Conservation (phyloP, 2,797 vertebrate genomes). For the Podarcis siculus region DNA sequence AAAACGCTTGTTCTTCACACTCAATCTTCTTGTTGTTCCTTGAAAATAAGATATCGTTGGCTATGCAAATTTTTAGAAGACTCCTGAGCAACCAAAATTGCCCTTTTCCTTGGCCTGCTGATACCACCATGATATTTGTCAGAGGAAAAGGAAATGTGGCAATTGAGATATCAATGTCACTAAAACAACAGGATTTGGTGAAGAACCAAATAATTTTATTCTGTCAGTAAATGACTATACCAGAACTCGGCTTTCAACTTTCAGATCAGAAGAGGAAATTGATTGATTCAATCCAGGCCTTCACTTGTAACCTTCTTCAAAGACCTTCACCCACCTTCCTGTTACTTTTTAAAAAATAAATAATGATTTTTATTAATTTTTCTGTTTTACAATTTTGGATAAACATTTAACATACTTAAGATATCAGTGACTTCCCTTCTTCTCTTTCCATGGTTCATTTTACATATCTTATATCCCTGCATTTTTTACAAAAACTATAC, state of each 20-base stretch:
- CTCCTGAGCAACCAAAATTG: conserved; percentile 39
- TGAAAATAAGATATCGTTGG: conserved; percentile 45
- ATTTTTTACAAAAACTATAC: no score
- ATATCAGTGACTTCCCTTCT: no score
- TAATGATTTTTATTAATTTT: no score
- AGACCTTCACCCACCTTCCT: no score
- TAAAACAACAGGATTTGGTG: background rate
- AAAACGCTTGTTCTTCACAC: conserved; percentile 48
- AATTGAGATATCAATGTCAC: conserved; percentile 42
- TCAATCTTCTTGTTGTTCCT: conserved; percentile 52
- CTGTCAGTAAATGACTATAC: background rate
- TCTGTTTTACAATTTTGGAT: no score
- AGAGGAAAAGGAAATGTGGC: conserved; percentile 22
- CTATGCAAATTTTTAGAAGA: conserved; percentile 48
- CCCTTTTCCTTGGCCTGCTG: conserved; percentile 48
- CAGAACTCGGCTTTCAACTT: background rate
- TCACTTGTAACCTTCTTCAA: no score
- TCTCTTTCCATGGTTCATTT: no score
- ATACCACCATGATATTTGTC: background rate
- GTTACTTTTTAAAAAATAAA: no score
- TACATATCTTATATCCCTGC: no score
- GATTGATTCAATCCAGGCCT: background rate
- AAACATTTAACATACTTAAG: no score
- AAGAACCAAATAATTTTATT: background rate
- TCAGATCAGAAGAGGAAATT: background rate